Evolutionary conservation across 2,888 invertebrate species (phyloP).

Genomic region (Tiliacea citrago): DNA sequence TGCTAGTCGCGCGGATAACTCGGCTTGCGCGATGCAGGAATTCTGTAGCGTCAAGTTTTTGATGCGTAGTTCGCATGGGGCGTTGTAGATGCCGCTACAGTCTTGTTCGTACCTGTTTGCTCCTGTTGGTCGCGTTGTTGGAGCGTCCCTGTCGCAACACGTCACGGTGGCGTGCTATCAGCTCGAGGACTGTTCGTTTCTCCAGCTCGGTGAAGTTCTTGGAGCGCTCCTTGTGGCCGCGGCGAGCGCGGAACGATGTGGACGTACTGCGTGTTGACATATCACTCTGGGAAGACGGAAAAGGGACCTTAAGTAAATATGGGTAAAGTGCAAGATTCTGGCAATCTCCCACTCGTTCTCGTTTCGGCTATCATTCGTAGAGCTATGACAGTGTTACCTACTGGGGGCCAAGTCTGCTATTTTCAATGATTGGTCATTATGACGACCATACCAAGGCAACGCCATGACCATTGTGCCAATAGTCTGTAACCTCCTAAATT

Average conservation of each 20-base stretch:
- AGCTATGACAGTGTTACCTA: neutral
- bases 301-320: neutral
- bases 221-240: slow-evolving; percentile 89
- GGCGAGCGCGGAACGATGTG: slow-evolving; percentile 84
- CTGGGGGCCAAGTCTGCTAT: too few species aligned
- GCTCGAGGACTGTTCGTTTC: slow-evolving; percentile 88
- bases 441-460: too few species aligned
- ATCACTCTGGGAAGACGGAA: slow-evolving; percentile 77
- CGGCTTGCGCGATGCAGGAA: too few species aligned
- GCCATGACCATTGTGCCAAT: too few species aligned
- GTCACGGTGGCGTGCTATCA: slow-evolving; percentile 88
- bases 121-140: slow-evolving; percentile 89
- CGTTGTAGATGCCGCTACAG: too few species aligned
- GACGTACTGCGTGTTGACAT: slow-evolving; percentile 87
- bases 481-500: too few species aligned
- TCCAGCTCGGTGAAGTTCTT: slow-evolving; percentile 90
- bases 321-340: neutral
- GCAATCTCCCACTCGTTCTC: too few species aligned
- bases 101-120: slow-evolving; percentile 80
- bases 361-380: neutral
- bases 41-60: too few species aligned
- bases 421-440: too few species aligned
- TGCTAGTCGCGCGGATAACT: too few species aligned
- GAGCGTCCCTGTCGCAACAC: slow-evolving; percentile 89
- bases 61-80: too few species aligned